A percentile compares a stretch with the other conserved stretches of the same genome.
These are phyloP conservation scores for Cephus runcator DNA, from an alignment of 2,888 invertebrate species.

Conservation along the genomic window DNA sequence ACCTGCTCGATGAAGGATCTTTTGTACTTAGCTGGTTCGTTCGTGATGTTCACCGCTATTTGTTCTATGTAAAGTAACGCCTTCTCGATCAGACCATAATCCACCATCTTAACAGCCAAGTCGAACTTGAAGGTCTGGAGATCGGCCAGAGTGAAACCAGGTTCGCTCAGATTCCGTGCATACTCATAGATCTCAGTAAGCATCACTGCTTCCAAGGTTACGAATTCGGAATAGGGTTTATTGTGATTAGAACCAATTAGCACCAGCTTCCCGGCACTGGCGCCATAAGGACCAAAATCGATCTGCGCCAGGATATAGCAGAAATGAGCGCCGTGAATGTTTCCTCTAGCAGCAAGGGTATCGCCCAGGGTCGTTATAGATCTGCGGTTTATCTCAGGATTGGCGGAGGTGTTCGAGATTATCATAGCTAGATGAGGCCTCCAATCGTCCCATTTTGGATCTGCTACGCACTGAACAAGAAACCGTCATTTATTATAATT, in stretches of 20 bases:
- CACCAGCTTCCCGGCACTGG: slow-evolving; percentile 75
- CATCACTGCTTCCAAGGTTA: slow-evolving; percentile 86
- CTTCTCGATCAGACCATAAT: slow-evolving; percentile 82
- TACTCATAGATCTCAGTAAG: slow-evolving; percentile 97
- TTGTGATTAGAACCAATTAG: slow-evolving; percentile 81
- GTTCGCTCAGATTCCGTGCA: slow-evolving; percentile 83
- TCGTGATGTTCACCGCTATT: slow-evolving; percentile 75
- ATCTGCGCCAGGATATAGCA: slow-evolving; percentile 92
- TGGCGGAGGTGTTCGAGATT: slow-evolving; percentile 83
- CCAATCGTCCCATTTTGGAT: slow-evolving; percentile 92
- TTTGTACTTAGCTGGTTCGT: slow-evolving; percentile 69
- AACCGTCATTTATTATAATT: slow-evolving; percentile 32
- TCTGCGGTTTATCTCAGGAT: slow-evolving; percentile 81
- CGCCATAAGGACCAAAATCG: slow-evolving; percentile 68
- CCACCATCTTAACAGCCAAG: slow-evolving; percentile 80
- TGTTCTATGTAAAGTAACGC: slow-evolving; percentile 87
- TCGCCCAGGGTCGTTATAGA: slow-evolving; percentile 81
- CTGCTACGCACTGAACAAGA: slow-evolving; percentile 71
- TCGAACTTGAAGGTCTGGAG: slow-evolving; percentile 85
- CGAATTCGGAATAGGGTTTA: slow-evolving; percentile 74
- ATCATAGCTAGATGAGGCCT: slow-evolving; percentile 96
- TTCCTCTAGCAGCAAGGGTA: slow-evolving; percentile 78
- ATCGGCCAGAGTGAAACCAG: slow-evolving; percentile 77
- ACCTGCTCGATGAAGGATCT: slow-evolving; percentile 67
- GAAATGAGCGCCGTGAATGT: slow-evolving; percentile 92